These are phyloP conservation scores for Corydoras maculifer DNA, from an alignment of 2,113 vertebrate genomes.

Conservation along the genomic window DNA sequence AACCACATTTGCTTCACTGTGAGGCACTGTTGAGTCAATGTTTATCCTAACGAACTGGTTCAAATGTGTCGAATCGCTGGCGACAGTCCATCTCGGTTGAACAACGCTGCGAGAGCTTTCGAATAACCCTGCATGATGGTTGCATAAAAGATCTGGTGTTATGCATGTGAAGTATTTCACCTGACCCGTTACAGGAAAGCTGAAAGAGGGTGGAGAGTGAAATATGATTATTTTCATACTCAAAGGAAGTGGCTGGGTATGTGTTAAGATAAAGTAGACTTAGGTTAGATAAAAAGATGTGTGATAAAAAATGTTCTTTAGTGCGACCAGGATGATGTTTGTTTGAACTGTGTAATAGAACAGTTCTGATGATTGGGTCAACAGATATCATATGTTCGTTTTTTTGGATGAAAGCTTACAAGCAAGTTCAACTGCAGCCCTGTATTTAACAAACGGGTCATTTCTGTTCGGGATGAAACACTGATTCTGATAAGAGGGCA, in stretches of 20 bases:
- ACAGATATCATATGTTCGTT: too few species aligned
- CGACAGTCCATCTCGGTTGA: slow-evolving; percentile 27
- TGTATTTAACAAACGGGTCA: too few species aligned
- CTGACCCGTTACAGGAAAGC: slow-evolving; percentile 9
- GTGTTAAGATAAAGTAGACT: slow-evolving; percentile 45
- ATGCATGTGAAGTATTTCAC: slow-evolving; percentile 2
- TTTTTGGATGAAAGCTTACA: too few species aligned
- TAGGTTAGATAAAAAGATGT: slow-evolving; percentile 6
- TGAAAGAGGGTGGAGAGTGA: slow-evolving; percentile 40
- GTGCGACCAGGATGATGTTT: background rate
- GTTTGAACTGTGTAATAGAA: too few species aligned
- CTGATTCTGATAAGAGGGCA: too few species aligned
- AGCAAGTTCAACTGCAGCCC: too few species aligned
- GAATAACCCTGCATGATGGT: slow-evolving; percentile 43
- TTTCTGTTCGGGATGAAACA: too few species aligned
- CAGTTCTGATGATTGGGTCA: too few species aligned
- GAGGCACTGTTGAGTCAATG: slow-evolving; percentile 48
- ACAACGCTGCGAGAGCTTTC: slow-evolving; percentile 37
- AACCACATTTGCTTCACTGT: slow-evolving; percentile 32
- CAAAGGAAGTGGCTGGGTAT: slow-evolving; percentile 50
- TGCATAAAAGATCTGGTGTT: slow-evolving; percentile 25
- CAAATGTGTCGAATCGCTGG: slow-evolving; percentile 16
- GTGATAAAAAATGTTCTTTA: background rate
- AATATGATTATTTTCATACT: slow-evolving; percentile 32
- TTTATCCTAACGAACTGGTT: background rate